Conservation (phyloP, 2,888 invertebrate species). For the Apoderus coryli region DNA sequence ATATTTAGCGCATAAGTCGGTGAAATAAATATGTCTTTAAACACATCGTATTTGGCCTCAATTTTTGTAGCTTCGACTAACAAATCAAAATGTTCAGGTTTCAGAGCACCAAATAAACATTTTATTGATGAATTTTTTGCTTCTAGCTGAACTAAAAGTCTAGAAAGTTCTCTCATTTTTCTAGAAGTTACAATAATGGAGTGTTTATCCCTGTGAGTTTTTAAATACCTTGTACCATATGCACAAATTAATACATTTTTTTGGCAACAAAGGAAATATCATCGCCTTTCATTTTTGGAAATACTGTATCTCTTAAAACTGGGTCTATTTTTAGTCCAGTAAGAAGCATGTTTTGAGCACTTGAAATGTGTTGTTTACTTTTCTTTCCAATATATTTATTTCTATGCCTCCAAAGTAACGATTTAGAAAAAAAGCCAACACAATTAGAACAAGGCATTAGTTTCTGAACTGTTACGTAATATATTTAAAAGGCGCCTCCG, state of each 20-base stretch:
- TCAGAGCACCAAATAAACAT: slow-evolving; percentile 9
- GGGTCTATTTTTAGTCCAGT: slow-evolving; percentile 4
- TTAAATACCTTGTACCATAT: slow-evolving; percentile 14
- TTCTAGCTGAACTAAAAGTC: slow-evolving; percentile 9
- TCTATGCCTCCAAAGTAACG: slow-evolving; percentile 17
- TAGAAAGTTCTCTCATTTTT: slow-evolving; percentile 14
- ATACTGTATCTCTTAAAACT: slow-evolving; percentile 8
- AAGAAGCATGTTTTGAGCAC: slow-evolving; percentile 10
- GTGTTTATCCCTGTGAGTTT: slow-evolving; percentile 14
- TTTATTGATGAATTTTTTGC: slow-evolving; percentile 8
- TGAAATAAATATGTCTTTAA: slow-evolving; percentile 9
- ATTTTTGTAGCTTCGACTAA: slow-evolving; percentile 11
- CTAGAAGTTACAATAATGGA: slow-evolving; percentile 10
- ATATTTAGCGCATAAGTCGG: slow-evolving; percentile 14
- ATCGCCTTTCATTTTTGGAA: slow-evolving; percentile 14
- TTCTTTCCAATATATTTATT: slow-evolving; percentile 12
- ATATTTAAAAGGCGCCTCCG: too few relatives aligned
- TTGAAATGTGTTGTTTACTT: slow-evolving; percentile 7
- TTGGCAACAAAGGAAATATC: slow-evolving; percentile 12
- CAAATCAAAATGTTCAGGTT: slow-evolving; percentile 11
- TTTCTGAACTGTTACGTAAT: too few relatives aligned
- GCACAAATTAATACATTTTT: slow-evolving; percentile 13
- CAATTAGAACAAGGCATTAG: slow-evolving; percentile 17
- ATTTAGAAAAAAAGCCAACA: slow-evolving; percentile 18
- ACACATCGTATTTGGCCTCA: slow-evolving; percentile 10